Evolutionary conservation across 2,797 vertebrate species (phyloP), one percentile per base, ranked within the genome.

Genomic region (Sebastes matsubarae): DNA sequence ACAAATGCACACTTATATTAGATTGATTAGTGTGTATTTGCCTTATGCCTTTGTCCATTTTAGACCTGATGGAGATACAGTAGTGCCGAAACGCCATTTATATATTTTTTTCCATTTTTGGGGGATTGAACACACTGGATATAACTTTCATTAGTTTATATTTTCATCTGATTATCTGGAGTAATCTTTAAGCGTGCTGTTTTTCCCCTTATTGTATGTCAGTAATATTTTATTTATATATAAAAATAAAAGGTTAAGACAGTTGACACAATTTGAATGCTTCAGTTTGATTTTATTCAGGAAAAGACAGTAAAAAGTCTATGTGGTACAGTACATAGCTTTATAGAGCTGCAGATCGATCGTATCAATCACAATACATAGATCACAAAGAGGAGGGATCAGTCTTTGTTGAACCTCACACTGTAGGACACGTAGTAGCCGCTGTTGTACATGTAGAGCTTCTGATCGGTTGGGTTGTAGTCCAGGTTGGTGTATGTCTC

Each of bases 271-370:
- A 6, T 75, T 81, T 68, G 2, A 82, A 91, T 93, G 92, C 89
- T 91, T 88, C 68, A 83, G 75, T 67, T 95, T 89, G 1, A 94
- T 96, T 92, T 94, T 85, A 92, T 92, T 94, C 18, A 81, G 30
- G 22, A 81, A 85, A 81, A 46, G 8, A 74, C 22, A 76, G 30
- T 10, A 22, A 59, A 59, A 50, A 16, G 6, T 3, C 11, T 42
- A 20, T 74, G 27, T 4, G 12, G 38, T 13, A 74, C 30, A 83
- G 22, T 34, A 7, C 5, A 65, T 50, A 66, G 58, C 30, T 57
- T 66, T 16, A 72, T 5, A 57, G 25, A 42, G 30, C 12, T n/a
- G 42, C 29, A 85, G 80, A 90, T 82, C 63, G 24, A 12, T 73
- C 1, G 63, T 12, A 85, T 87, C 22, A 80, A 93, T 93, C 86